These are phyloP conservation scores for Collichthys lucidus DNA, from an alignment of 2,113 vertebrate species.

Conservation along the genomic window DNA sequence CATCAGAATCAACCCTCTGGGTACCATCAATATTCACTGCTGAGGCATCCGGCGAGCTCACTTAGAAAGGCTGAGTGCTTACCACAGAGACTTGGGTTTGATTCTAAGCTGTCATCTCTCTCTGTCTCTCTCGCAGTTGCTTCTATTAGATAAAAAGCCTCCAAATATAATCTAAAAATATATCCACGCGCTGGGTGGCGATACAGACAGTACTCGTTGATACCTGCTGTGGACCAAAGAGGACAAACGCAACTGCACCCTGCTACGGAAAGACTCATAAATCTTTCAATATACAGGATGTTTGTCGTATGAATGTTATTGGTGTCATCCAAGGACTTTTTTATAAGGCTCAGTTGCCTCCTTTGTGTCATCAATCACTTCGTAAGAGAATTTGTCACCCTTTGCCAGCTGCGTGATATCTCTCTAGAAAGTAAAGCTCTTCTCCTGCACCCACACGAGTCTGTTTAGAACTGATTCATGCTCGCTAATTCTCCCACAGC, in stretches of 20 bases:
- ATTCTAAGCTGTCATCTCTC: too few relatives aligned
- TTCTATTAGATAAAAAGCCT: too few relatives aligned
- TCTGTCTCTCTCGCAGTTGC: too few relatives aligned
- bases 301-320: neutral
- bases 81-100: too few relatives aligned
- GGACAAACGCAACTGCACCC: neutral
- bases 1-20: neutral
- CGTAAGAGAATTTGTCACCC: neutral
- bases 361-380: slow-evolving; percentile 6
- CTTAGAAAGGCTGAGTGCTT: too few relatives aligned
- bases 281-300: neutral
- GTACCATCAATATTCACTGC: neutral
- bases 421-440: neutral
- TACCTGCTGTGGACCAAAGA: neutral
- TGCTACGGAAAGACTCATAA: neutral
- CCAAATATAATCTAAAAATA: too few relatives aligned
- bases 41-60: too few relatives aligned
- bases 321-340: neutral
- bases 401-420: neutral
- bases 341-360: neutral
- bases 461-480: neutral
- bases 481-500: neutral
- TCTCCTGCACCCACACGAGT: neutral
- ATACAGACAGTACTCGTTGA: neutral
- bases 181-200: neutral